A percentile compares a stretch with the other conserved stretches of the same genome.
phyloP scores from a whole-genome alignment of 2,888 invertebrate genomes.

The Erebia palarica region DNA sequence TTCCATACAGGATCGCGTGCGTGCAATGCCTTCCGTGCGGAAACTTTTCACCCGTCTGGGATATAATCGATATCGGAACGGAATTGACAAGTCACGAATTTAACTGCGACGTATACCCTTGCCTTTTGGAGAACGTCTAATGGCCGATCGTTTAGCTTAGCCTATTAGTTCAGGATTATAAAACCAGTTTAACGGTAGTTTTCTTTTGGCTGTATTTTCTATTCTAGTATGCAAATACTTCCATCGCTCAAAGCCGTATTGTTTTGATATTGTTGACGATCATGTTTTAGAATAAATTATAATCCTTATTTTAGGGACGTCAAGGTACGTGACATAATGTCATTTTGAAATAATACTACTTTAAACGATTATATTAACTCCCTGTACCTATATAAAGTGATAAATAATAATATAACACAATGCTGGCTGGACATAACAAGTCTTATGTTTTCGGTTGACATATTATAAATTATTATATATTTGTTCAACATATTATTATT shows the following conservation, averaged over 20 bases:
- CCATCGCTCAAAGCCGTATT: not conserved
- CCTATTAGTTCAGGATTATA: constrained; percentile 19
- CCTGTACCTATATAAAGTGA: too few relatives aligned
- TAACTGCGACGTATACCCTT: constrained; percentile 51
- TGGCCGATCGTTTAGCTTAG: constrained; percentile 30
- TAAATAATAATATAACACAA: too few relatives aligned
- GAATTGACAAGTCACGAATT: constrained; percentile 71
- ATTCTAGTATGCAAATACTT: not conserved
- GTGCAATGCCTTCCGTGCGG: constrained; percentile 68
- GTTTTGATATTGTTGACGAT: too few relatives aligned
- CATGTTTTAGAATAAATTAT: too few relatives aligned
- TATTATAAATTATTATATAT: too few relatives aligned
- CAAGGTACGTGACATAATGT: too few relatives aligned
- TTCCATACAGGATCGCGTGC: constrained; percentile 71
- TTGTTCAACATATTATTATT: too few relatives aligned
- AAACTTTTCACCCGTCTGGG: constrained; percentile 72
- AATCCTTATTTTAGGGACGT: too few relatives aligned
- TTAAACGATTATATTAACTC: too few relatives aligned
- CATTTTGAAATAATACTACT: too few relatives aligned
- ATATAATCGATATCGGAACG: constrained; percentile 70
- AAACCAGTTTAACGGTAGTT: constrained; percentile 5
- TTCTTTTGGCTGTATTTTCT: not conserved
- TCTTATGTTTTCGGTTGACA: too few relatives aligned
- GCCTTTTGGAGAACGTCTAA: constrained; percentile 31
- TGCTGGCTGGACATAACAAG: too few relatives aligned